Conservation (phyloP, 2,797 vertebrate genomes). For the Sus cebifrons region DNA sequence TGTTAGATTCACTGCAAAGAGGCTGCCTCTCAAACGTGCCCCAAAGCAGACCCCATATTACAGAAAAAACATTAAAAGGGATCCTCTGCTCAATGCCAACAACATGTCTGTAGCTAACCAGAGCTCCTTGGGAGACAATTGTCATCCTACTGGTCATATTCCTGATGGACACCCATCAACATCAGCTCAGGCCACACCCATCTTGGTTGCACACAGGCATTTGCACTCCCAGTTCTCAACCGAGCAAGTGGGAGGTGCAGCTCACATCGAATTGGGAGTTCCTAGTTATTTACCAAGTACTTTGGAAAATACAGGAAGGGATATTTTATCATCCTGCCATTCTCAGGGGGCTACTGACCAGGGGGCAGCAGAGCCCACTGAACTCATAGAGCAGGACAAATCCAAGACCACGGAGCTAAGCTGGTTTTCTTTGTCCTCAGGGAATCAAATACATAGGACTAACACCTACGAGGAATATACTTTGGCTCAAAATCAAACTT, state of each 20-base stretch:
- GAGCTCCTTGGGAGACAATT: background rate
- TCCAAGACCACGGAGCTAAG: background rate
- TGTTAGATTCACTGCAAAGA: slow-evolving; percentile 20
- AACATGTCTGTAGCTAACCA: background rate
- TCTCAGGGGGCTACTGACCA: background rate
- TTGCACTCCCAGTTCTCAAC: background rate
- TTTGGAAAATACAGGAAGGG: slow-evolving; percentile 32
- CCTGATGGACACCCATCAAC: background rate
- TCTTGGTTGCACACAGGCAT: background rate
- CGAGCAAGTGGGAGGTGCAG: background rate
- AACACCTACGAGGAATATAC: background rate
- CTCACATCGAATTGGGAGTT: background rate
- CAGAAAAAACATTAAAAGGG: background rate
- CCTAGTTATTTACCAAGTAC: slow-evolving; percentile 29
- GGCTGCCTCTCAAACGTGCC: background rate
- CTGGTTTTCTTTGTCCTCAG: background rate
- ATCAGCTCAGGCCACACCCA: background rate
- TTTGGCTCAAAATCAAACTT: slow-evolving; percentile 4
- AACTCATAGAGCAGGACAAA: slow-evolving; percentile 1
- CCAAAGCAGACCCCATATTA: background rate
- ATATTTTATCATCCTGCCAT: slow-evolving; percentile 51
- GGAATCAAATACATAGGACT: background rate
- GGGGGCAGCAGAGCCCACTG: background rate
- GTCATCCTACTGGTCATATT: background rate
- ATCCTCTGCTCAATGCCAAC: background rate